A percentile compares a stretch with the other conserved stretches of the same genome.
Conservation (phyloP, 2,888 invertebrate species). For the Tiliacea aurago region DNA sequence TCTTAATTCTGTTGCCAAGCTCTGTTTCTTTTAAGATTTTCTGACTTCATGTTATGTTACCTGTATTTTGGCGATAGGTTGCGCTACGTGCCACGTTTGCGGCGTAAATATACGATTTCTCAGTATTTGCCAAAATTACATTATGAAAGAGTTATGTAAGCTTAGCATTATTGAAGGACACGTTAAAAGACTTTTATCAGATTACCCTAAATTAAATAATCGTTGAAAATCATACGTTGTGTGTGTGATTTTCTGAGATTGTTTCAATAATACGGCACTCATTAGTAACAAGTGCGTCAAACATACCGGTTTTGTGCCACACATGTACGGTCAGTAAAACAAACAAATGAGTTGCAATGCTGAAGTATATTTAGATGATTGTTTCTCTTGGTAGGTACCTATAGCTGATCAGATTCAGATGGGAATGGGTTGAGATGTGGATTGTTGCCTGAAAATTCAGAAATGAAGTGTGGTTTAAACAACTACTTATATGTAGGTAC, state of each 20-base stretch:
- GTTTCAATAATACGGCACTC: slow-evolving; percentile 53
- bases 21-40: neutral
- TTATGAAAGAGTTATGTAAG: neutral
- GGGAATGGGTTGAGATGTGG: neutral
- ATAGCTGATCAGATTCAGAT: neutral
- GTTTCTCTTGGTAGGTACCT: slow-evolving; percentile 19
- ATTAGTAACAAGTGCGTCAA: slow-evolving; percentile 55
- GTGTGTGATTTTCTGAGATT: slow-evolving; percentile 33
- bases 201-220: slow-evolving; percentile 5
- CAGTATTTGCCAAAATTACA: neutral
- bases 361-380: slow-evolving; percentile 42
- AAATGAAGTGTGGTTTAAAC: neutral
- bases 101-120: too few species aligned
- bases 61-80: slow-evolving; percentile 44
- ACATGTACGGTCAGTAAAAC: slow-evolving; percentile 46
- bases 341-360: slow-evolving; percentile 44
- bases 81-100: slow-evolving; percentile 44
- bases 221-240: slow-evolving; percentile 29
- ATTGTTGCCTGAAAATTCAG: neutral
- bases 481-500: neutral
- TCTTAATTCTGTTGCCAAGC: neutral
- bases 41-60: slow-evolving; percentile 23
- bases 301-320: slow-evolving; percentile 50
- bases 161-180: neutral
- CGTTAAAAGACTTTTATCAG: neutral